Evolutionary conservation across 2,888 invertebrate species (phyloP).

Genomic region (Xestia c-nigrum): DNA sequence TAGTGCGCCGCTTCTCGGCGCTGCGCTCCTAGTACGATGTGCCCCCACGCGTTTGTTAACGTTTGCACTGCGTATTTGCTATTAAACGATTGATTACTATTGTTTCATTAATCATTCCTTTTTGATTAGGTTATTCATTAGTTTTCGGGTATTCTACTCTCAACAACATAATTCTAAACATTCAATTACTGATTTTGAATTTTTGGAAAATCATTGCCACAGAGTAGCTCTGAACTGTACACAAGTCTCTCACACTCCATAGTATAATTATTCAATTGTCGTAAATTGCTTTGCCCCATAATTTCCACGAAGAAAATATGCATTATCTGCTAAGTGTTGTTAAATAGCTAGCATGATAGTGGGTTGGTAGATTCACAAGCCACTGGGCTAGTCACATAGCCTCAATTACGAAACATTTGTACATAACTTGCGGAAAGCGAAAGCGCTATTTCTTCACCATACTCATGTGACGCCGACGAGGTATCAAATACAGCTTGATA

Average conservation of each 20-base stretch:
- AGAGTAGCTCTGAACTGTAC: not conserved
- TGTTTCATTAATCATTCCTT: not conserved
- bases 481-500: slow-evolving; percentile 68
- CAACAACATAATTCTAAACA: too few relatives aligned
- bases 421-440: slow-evolving; percentile 89
- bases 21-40: slow-evolving; percentile 77
- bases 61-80: slow-evolving; percentile 56
- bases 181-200: too few relatives aligned
- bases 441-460: slow-evolving; percentile 88
- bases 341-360: slow-evolving; percentile 55
- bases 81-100: slow-evolving; percentile 23
- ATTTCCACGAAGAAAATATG: slow-evolving; percentile 12
- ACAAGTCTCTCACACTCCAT: not conserved
- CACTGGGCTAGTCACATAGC: slow-evolving; percentile 84
- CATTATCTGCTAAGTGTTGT: slow-evolving; percentile 41
- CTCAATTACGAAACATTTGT: slow-evolving; percentile 88
- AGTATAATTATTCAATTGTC: not conserved
- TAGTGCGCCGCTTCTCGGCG: slow-evolving; percentile 64
- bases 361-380: slow-evolving; percentile 77
- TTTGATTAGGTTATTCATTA: not conserved
- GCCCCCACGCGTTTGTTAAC: slow-evolving; percentile 70
- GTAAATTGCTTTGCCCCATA: not conserved
- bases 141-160: not conserved
- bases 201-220: not conserved
- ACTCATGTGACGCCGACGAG: slow-evolving; percentile 75